phyloP scores from a whole-genome alignment of 2,797 vertebrate species.

The Mus minutoides region DNA sequence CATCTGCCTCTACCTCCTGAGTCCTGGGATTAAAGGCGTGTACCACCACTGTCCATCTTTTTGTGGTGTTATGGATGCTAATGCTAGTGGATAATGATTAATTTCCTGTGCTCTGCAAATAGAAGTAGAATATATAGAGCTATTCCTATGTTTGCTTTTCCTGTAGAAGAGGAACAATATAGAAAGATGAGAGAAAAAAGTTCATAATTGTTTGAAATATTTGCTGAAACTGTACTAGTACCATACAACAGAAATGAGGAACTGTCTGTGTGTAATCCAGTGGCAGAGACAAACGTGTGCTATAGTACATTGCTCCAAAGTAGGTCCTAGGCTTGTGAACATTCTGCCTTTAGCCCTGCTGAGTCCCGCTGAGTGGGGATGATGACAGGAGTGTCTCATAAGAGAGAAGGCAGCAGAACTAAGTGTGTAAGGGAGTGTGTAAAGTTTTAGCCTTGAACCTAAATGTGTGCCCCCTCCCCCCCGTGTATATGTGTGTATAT shows the following conservation, averaged over 20 bases:
- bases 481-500: too few species aligned
- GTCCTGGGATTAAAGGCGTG: too few species aligned
- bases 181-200: background rate
- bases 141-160: background rate
- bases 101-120: background rate
- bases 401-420: background rate
- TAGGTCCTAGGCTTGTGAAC: background rate
- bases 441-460: background rate
- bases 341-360: background rate
- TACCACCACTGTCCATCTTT: background rate
- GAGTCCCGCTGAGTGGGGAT: too few species aligned
- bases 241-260: background rate
- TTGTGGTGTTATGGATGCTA: background rate
- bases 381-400: background rate
- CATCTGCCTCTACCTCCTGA: too few species aligned
- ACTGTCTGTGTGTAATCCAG: background rate
- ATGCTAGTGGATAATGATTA: background rate
- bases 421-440: background rate
- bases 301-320: background rate
- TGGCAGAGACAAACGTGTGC: background rate
- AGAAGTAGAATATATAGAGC: background rate
- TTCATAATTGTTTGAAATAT: background rate
- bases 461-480: background rate
- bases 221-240: background rate
- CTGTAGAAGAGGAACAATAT: background rate